Evolutionary conservation across 1,140 invertebrate species (phyloP).

Genomic region (Lepidotrigona ventralis): DNA sequence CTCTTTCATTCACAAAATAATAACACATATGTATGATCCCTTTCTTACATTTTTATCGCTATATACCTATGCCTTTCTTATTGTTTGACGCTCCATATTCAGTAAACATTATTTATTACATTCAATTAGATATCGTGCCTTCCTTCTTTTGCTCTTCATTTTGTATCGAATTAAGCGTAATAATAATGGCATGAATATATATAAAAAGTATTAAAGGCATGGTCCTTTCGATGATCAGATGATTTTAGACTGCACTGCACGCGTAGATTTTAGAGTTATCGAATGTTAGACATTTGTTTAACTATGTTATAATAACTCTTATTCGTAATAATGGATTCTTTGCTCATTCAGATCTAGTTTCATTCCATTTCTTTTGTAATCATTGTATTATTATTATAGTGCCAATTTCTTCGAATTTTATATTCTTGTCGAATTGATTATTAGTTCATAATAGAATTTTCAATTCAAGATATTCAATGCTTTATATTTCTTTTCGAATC

Average conservation of each 20-base stretch:
- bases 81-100: neutral
- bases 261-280: neutral
- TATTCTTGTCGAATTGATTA: neutral
- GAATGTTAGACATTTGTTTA: neutral
- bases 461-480: neutral
- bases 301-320: neutral
- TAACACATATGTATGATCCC: neutral
- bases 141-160: conserved; percentile 25
- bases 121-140: neutral
- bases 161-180: conserved; percentile 31
- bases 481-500: neutral
- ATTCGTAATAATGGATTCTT: neutral
- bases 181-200: conserved; percentile 50
- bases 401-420: neutral
- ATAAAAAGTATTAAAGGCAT: conserved; percentile 21
- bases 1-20: neutral
- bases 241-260: neutral
- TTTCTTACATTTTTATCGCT: neutral
- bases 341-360: neutral
- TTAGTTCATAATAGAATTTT: neutral
- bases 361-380: neutral
- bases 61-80: neutral
- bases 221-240: neutral
- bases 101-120: neutral
- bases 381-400: neutral